Percentiles rank a stretch among this genome's conserved stretches.
Evolutionary conservation across 2,797 vertebrate genomes (phyloP).

Genomic region (Tachyglossus aculeatus): DNA sequence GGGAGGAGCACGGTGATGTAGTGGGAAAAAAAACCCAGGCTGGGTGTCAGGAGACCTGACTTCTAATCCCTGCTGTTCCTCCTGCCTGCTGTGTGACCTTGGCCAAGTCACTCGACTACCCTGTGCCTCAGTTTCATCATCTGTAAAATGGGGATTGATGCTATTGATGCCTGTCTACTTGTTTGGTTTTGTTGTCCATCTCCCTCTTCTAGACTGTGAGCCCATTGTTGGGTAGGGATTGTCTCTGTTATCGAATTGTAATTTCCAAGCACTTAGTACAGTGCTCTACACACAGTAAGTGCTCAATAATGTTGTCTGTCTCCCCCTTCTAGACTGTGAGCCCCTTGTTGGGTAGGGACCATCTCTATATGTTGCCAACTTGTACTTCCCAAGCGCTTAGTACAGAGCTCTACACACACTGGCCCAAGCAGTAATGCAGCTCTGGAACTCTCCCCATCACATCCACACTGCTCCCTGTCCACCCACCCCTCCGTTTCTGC

Average conservation of each 20-base stretch:
- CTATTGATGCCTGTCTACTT: too few species aligned
- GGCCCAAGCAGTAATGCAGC: too few species aligned
- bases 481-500: too few species aligned
- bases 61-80: not conserved
- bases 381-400: too few species aligned
- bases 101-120: not conserved
- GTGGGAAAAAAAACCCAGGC: not conserved
- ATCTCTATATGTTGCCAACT: too few species aligned
- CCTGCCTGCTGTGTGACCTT: not conserved
- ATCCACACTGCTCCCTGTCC: too few species aligned
- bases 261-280: not conserved
- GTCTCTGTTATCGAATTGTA: not conserved
- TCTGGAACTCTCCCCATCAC: too few species aligned
- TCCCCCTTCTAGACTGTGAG: not conserved
- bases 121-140: not conserved
- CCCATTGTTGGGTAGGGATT: not conserved
- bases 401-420: too few species aligned
- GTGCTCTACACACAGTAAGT: not conserved
- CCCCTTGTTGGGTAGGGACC: too few species aligned
- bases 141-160: not conserved
- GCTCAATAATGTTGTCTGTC: not conserved
- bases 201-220: not conserved
- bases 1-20: not conserved
- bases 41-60: too few species aligned
- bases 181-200: too few species aligned